Evolutionary conservation across 2,797 vertebrate species (phyloP).

Genomic region (Thamnophis elegans): DNA sequence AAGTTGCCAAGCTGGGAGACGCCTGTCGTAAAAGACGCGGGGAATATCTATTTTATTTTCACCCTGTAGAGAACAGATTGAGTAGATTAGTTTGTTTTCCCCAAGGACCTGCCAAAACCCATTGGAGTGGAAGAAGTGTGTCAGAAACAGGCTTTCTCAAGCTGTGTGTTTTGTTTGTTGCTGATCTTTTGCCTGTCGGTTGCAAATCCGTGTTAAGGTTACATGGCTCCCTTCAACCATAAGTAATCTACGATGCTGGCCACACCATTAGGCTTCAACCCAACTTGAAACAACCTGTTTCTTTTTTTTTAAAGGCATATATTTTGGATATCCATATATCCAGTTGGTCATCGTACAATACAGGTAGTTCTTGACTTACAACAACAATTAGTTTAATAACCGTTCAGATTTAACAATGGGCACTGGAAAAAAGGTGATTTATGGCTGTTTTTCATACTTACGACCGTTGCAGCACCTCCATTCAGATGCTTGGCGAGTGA

Average conservation of each 20-base stretch:
- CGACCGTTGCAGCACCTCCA: not conserved
- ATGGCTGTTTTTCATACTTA: not conserved
- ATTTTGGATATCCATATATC: not conserved
- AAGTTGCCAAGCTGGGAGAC: no score
- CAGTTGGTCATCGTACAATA: not conserved
- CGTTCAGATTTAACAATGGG: not conserved
- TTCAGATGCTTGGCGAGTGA: not conserved
- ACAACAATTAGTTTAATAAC: not conserved
- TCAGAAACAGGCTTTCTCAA: not conserved
- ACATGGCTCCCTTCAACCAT: not conserved
- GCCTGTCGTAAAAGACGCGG: not conserved
- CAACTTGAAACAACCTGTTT: not conserved
- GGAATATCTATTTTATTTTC: not conserved
- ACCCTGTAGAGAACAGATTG: not conserved
- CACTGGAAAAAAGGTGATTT: not conserved
- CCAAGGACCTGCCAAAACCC: not conserved
- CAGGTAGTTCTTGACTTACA: not conserved
- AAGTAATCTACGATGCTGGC: not conserved
- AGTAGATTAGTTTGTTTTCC: not conserved
- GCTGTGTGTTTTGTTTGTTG: not conserved
- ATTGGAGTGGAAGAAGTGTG: not conserved
- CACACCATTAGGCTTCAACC: not conserved
- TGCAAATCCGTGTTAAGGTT: not conserved
- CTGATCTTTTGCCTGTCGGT: not conserved
- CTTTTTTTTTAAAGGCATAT: not conserved